Evolutionary conservation across 2,797 vertebrate genomes (phyloP).

Genomic region (Microctenopoma lineatum): DNA sequence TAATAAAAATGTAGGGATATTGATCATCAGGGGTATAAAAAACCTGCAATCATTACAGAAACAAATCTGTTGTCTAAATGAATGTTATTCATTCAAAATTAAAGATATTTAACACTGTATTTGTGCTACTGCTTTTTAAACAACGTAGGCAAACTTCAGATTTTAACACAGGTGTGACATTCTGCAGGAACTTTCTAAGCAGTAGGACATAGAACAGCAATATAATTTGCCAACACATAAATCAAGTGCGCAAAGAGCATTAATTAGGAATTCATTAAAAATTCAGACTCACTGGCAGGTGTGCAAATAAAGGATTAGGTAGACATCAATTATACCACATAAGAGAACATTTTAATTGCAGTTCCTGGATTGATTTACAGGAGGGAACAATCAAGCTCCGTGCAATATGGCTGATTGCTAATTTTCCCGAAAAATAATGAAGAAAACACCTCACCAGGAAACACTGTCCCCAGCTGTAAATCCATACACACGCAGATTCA

Average conservation of each 20-base stretch:
- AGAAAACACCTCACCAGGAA: conserved; percentile 80
- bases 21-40: conserved; percentile 40
- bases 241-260: conserved; percentile 87
- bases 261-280: conserved; percentile 90
- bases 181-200: conserved; percentile 59
- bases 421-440: conserved; percentile 86
- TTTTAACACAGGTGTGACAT: conserved; percentile 62
- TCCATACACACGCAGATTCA: conserved; percentile 35
- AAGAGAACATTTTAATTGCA: conserved; percentile 89
- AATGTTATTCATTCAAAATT: conserved; percentile 35
- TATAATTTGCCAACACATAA: conserved; percentile 84
- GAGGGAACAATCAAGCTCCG: conserved; percentile 83
- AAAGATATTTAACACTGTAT: conserved; percentile 24
- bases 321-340: conserved; percentile 88
- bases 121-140: conserved; percentile 20
- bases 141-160: conserved; percentile 41
- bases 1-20: conserved; percentile 15
- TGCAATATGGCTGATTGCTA: conserved; percentile 85
- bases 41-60: conserved; percentile 41
- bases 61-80: conserved; percentile 35
- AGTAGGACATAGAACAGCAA: conserved; percentile 75
- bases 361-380: conserved; percentile 87
- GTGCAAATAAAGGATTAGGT: conserved; percentile 90
- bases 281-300: conserved; percentile 87
- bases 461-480: conserved; percentile 73